Conservation (phyloP, 2,797 vertebrate genomes). For the Sebastes trivittatus region DNA sequence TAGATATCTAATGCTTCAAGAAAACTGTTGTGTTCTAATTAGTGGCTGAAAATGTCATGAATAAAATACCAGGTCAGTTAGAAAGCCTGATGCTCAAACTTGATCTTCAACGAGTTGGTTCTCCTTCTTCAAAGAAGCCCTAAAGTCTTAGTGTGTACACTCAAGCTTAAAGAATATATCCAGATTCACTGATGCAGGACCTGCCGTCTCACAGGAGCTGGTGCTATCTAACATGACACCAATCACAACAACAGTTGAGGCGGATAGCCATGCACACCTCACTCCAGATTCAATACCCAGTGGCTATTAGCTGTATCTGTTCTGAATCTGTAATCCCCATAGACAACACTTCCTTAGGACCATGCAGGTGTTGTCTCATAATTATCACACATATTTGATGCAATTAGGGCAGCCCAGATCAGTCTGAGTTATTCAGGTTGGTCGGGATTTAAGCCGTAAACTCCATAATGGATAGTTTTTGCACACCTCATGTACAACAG, state of each 20-base stretch:
- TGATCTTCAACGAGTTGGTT: not conserved
- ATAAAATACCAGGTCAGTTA: not conserved
- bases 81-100: not conserved
- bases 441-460: not conserved
- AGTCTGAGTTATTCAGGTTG: not conserved
- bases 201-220: slow-evolving; percentile 24
- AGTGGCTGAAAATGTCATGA: not conserved
- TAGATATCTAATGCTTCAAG: not conserved
- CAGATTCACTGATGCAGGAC: slow-evolving; percentile 32
- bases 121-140: not conserved
- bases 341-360: not conserved
- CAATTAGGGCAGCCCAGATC: not conserved
- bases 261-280: slow-evolving; percentile 3
- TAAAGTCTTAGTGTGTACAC: not conserved
- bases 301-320: slow-evolving; percentile 20
- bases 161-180: slow-evolving; percentile 31
- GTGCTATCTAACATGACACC: slow-evolving; percentile 21
- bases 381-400: slow-evolving; percentile 18
- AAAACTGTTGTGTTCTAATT: not conserved
- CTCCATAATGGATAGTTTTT: not conserved
- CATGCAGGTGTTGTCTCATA: slow-evolving; percentile 5
- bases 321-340: slow-evolving; percentile 19
- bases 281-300: slow-evolving; percentile 24
- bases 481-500: not conserved
- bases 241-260: slow-evolving; percentile 48